phyloP scores from a whole-genome alignment of 2,888 invertebrate species.

The Lysandra bellargus region DNA sequence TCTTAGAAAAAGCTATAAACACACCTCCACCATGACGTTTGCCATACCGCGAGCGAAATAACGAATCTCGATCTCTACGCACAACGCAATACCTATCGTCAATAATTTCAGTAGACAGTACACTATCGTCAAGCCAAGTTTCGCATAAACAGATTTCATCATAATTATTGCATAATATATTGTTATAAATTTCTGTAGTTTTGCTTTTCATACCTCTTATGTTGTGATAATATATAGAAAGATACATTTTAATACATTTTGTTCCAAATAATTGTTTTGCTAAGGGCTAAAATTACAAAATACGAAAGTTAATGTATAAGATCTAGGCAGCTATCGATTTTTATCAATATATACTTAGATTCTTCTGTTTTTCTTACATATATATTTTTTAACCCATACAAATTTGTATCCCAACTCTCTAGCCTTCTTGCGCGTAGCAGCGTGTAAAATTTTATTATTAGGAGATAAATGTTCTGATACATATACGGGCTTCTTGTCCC shows the following conservation, averaged over 20 bases:
- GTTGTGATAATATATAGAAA: constrained; percentile 1
- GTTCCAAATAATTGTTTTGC: background rate
- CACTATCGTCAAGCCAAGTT: constrained; percentile 23
- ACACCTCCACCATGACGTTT: background rate
- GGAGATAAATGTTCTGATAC: background rate
- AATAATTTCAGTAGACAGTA: constrained; percentile 11
- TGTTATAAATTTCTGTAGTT: background rate
- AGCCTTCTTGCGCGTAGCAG: constrained; percentile 8
- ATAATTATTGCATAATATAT: background rate
- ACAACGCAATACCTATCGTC: constrained; percentile 20
- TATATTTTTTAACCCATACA: constrained; percentile 7
- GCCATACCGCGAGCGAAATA: background rate
- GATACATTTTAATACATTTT: background rate
- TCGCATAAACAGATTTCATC: constrained; percentile 9
- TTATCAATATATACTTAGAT: constrained; percentile 24
- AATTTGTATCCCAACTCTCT: constrained; percentile 1
- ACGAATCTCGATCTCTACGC: constrained; percentile 1
- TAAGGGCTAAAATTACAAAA: background rate
- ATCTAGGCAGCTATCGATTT: background rate
- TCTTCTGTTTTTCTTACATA: constrained; percentile 34
- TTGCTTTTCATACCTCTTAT: constrained; percentile 14
- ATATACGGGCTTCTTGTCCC: background rate
- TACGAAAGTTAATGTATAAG: background rate
- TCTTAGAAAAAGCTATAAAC: background rate
- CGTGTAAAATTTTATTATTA: background rate